A percentile compares a stretch with the other conserved stretches of the same genome.
phyloP scores from a whole-genome alignment of 2,888 invertebrate genomes.

The Apodemia mormo region DNA sequence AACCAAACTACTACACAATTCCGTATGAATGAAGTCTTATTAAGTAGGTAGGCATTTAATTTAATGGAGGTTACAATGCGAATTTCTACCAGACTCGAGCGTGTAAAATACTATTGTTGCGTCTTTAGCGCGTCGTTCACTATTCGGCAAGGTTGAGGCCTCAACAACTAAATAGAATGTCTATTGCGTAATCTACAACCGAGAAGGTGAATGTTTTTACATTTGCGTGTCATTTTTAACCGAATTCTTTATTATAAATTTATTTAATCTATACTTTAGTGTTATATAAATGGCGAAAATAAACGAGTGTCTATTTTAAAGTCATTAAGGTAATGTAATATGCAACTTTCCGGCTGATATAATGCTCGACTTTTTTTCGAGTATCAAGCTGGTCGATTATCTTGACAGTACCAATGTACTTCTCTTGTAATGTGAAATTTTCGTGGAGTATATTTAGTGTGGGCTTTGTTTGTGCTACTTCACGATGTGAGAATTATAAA shows the following conservation, averaged over 20 bases:
- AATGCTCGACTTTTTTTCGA: too few relatives aligned
- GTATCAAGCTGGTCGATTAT: too few relatives aligned
- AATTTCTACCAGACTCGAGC: slow-evolving; percentile 5
- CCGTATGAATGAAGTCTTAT: not conserved
- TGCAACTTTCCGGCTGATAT: too few relatives aligned
- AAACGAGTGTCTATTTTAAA: too few relatives aligned
- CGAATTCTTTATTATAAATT: not conserved
- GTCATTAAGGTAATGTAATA: too few relatives aligned
- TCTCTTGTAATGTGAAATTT: too few relatives aligned
- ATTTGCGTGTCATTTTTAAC: not conserved
- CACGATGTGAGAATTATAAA: too few relatives aligned
- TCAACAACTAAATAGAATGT: slow-evolving; percentile 7
- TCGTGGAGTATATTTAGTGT: too few relatives aligned
- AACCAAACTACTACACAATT: too few relatives aligned
- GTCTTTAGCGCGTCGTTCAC: not conserved
- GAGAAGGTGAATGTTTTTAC: slow-evolving; percentile 7
- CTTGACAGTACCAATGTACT: too few relatives aligned
- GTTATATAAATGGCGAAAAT: too few relatives aligned
- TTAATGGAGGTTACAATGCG: not conserved
- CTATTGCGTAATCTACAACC: not conserved
- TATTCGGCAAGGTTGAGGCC: slow-evolving; percentile 11
- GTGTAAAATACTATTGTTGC: slow-evolving; percentile 6
- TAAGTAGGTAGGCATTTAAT: not conserved
- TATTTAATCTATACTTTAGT: not conserved
- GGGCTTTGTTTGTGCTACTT: too few relatives aligned